These are phyloP conservation scores for Aporophyla lueneburgensis DNA, from an alignment of 2,888 invertebrate species.

Conservation along the genomic window DNA sequence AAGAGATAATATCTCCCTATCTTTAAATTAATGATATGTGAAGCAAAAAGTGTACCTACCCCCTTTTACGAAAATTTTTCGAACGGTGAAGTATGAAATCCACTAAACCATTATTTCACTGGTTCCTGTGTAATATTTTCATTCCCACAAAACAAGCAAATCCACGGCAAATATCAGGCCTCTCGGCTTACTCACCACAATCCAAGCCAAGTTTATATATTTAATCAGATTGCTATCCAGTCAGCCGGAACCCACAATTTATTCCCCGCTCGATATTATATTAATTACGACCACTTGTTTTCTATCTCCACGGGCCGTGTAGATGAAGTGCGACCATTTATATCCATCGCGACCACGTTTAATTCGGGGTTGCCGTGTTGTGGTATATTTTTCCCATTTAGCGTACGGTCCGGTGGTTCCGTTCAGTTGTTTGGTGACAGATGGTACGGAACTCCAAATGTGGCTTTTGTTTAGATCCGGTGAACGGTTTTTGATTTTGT, in stretches of 20 bases:
- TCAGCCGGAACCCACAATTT: constrained; percentile 50
- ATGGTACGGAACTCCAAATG: constrained; percentile 28
- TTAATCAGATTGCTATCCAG: constrained; percentile 50
- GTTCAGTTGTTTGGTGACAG: constrained; percentile 38
- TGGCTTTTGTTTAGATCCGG: constrained; percentile 14
- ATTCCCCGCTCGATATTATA: constrained; percentile 63
- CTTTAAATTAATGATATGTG: no score
- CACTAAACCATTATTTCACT: background rate
- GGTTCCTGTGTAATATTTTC: background rate
- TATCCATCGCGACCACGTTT: constrained; percentile 58
- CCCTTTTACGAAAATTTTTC: no score
- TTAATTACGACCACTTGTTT: constrained; percentile 65
- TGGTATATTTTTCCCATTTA: constrained; percentile 55
- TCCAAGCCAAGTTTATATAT: constrained; percentile 38
- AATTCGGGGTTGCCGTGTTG: constrained; percentile 46
- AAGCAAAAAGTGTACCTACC: no score
- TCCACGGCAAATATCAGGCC: background rate
- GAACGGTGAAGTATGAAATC: no score
- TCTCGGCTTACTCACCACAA: constrained; percentile 1
- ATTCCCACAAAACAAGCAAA: constrained; percentile 25
- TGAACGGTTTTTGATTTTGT: background rate
- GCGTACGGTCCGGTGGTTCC: constrained; percentile 28
- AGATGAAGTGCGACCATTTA: constrained; percentile 57
- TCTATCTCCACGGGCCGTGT: constrained; percentile 33
- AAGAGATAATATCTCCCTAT: no score